Conservation (phyloP, 2,888 invertebrate species). For the Tetropium fuscum region DNA sequence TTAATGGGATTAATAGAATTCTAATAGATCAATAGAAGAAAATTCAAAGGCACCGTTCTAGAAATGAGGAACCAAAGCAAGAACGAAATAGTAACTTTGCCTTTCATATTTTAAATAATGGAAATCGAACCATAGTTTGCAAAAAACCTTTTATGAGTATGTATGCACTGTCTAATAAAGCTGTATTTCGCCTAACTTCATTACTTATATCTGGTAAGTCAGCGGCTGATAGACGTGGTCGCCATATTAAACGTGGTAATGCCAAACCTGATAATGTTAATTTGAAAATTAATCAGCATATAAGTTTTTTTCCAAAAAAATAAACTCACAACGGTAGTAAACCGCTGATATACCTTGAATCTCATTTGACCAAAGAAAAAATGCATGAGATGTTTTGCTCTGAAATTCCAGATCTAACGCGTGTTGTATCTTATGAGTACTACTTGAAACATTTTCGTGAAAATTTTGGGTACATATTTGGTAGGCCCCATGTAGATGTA, state of each 20-base stretch:
- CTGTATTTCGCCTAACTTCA: neutral
- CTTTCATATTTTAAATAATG: neutral
- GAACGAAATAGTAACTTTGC: neutral
- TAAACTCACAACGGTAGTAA: neutral
- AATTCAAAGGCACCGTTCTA: neutral
- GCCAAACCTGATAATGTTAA: neutral
- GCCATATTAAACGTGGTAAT: neutral
- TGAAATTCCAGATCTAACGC: neutral
- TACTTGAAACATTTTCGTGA: neutral
- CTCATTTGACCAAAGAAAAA: neutral
- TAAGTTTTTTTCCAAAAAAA: neutral
- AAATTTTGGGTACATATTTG: neutral
- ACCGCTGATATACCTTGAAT: neutral
- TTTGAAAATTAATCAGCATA: neutral
- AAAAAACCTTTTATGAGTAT: neutral
- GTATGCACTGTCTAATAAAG: neutral
- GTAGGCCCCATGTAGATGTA: neutral
- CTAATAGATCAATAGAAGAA: neutral
- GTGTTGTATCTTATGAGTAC: neutral
- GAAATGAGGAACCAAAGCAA: neutral
- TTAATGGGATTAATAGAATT: neutral
- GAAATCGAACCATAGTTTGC: constrained; percentile 1
- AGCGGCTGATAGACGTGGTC: neutral
- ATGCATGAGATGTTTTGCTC: neutral
- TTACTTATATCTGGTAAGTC: neutral